Percentiles rank a stretch among this genome's conserved stretches.
Evolutionary conservation across 2,113 vertebrate species (phyloP).

Genomic region (Rana temporaria): DNA sequence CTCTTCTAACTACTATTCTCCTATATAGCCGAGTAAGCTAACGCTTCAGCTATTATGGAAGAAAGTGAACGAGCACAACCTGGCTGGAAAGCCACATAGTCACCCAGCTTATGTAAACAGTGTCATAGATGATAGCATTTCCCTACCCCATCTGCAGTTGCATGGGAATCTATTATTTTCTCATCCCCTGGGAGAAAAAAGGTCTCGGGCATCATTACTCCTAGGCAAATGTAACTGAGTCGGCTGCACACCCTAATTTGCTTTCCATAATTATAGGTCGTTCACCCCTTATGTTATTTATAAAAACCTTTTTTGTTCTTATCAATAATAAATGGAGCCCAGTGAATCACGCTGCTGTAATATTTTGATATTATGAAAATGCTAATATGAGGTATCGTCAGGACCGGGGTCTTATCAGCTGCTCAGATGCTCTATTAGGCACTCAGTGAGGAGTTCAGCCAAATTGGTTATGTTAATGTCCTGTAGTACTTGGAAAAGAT

Average conservation of each 20-base stretch:
- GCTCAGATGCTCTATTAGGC: constrained; percentile 94
- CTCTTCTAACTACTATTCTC: neutral
- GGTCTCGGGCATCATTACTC: constrained; percentile 93
- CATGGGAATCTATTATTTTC: constrained; percentile 89
- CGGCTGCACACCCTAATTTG: constrained; percentile 91
- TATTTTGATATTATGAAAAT: constrained; percentile 97
- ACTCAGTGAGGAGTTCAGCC: constrained; percentile 90
- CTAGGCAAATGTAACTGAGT: constrained; percentile 96
- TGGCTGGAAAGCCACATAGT: constrained; percentile 70
- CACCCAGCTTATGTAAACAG: constrained; percentile 76
- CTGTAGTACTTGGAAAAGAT: constrained; percentile 93
- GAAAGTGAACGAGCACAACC: constrained; percentile 62
- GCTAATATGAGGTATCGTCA: constrained; percentile 80
- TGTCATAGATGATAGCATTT: constrained; percentile 79
- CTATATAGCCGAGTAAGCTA: constrained; percentile 29
- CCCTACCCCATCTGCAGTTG: constrained; percentile 81
- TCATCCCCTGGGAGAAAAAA: constrained; percentile 79
- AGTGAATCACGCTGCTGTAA: constrained; percentile 82
- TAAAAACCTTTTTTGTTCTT: constrained; percentile 89
- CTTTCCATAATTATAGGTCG: constrained; percentile 97
- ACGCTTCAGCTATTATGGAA: constrained; percentile 62
- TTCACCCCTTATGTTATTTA: constrained; percentile 93
- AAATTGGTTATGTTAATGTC: constrained; percentile 99
- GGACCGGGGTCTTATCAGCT: constrained; percentile 89
- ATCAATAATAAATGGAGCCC: constrained; percentile 97